Evolutionary conservation across 92 coral and sea anemone species (phyloP), one percentile per base, ranked within the genome.

Genomic region (Porites evermanni): DNA sequence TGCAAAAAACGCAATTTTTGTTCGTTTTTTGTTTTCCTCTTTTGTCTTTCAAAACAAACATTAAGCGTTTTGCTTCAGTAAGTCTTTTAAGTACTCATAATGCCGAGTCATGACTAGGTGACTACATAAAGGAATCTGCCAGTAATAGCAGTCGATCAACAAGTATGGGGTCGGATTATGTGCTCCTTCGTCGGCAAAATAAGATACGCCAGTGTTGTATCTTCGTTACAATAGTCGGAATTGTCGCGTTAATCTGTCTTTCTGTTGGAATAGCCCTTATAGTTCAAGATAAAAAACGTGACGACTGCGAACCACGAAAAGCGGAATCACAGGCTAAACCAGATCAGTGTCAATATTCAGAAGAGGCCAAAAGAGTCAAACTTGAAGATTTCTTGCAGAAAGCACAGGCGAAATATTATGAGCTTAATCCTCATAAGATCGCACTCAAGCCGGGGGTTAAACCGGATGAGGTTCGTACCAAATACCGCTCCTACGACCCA

Each of bases 371-470:
- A 64, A 81, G 94, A 74, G 84, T 90, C 60, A 80, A 91, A 47
- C 95, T 94, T 24, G 94, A 84, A 2, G 89, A 85, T 18, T 84
- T 92, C 71, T 72, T 94, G 4, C 79, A 56, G 58, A 86, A 83
- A 75, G 94, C 91, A 24, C 89, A 81, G 54, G 85, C 77, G 47
- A 79, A 60, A 72, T 94, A 92, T 59, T 92, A 87, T 14, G 86
- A 90, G 29, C 79, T 94, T 67, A 70, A 85, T 64, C 98, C 95
- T 0, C 81, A 92, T 70, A 89, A 82, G 70, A 88, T 92, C 74
- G 92, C 88, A 11, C 65, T 67, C 70, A 87, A 90, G 20, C 90
- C 92, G 4, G 91, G 91, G 9, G 88, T 87, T 23, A 72, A 68
- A 8, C 63, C 91, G 20, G 92, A 58, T 6, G 92, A 91, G 54